Percentiles rank a stretch among this genome's conserved stretches.
These are phyloP conservation scores for Condylostylus longicornis DNA, from an alignment of 1,140 invertebrate genomes.

Conservation along the genomic window DNA sequence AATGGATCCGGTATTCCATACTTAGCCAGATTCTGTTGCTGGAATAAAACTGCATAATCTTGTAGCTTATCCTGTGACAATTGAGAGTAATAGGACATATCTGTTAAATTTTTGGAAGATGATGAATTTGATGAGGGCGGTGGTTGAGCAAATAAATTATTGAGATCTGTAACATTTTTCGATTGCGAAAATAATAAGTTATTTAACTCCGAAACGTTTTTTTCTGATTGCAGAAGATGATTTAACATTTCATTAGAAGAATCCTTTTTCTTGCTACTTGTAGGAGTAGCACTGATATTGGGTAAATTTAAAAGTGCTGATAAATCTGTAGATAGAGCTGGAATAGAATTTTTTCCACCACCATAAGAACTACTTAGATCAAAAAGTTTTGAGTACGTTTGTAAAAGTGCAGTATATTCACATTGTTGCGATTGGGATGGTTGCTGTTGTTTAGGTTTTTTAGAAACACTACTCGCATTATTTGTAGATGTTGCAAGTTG, in stretches of 20 bases:
- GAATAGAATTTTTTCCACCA: conserved; percentile 11
- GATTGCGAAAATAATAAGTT: conserved; percentile 25
- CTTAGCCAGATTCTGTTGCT: conserved; percentile 25
- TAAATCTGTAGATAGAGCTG: conserved; percentile 20
- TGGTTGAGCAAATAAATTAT: conserved; percentile 24
- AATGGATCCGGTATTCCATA: conserved; percentile 45
- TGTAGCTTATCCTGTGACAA: conserved; percentile 29
- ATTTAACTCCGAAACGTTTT: conserved; percentile 26
- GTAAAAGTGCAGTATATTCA: conserved; percentile 23
- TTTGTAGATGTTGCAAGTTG: conserved; percentile 7
- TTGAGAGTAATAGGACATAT: conserved; percentile 21
- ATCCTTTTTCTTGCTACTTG: conserved; percentile 15
- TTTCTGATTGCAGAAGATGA: conserved; percentile 25
- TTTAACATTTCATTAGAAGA: conserved; percentile 27
- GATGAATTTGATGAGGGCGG: conserved; percentile 13
- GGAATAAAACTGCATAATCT: conserved; percentile 26
- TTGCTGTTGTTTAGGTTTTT: conserved; percentile 12
- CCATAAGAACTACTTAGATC: conserved; percentile 26
- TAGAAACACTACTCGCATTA: neutral
- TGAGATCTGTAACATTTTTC: conserved; percentile 24
- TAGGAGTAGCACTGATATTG: conserved; percentile 5
- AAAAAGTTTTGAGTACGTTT: conserved; percentile 28
- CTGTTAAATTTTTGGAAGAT: conserved; percentile 15
- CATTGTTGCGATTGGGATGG: conserved; percentile 9
- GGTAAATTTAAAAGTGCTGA: conserved; percentile 16